Evolutionary conservation across 92 coral and sea anemone species (phyloP).

Genomic region (Parazoanthus atlanticus): DNA sequence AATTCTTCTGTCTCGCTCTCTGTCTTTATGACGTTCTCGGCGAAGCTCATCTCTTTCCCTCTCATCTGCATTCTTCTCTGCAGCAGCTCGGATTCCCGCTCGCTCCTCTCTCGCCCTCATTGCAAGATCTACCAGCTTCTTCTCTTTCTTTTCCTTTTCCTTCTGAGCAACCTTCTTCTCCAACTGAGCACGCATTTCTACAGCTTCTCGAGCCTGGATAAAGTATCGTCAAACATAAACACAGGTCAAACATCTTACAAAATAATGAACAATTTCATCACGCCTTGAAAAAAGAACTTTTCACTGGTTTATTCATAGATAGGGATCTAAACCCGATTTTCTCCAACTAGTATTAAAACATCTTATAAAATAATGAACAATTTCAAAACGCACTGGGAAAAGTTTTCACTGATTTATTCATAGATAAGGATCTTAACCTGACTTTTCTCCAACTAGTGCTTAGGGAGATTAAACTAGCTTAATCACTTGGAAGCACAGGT

Average conservation of each 20-base stretch:
- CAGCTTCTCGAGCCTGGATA: slow-evolving; percentile 92
- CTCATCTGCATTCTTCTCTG: slow-evolving; percentile 79
- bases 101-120: slow-evolving; percentile 90
- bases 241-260: not conserved
- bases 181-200: slow-evolving; percentile 89
- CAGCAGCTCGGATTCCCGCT: slow-evolving; percentile 85
- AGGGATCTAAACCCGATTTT: not conserved
- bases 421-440: not conserved
- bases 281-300: not conserved
- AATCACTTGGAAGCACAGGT: no score
- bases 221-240: not conserved
- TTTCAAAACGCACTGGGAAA: no score
- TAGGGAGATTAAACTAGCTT: no score
- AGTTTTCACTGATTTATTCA: not conserved
- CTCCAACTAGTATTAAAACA: no score
- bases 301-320: not conserved
- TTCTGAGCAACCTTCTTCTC: slow-evolving; percentile 93
- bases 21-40: slow-evolving; percentile 96
- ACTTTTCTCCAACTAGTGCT: no score
- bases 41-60: slow-evolving; percentile 90
- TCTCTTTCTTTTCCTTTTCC: slow-evolving; percentile 94
- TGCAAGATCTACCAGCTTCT: slow-evolving; percentile 86
- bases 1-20: slow-evolving; percentile 91
- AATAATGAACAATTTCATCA: not conserved
- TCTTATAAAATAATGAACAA: no score